Percentiles rank a stretch among this genome's conserved stretches.
Evolutionary conservation across 2,113 vertebrate species (phyloP).

Genomic region (Pavo muticus): DNA sequence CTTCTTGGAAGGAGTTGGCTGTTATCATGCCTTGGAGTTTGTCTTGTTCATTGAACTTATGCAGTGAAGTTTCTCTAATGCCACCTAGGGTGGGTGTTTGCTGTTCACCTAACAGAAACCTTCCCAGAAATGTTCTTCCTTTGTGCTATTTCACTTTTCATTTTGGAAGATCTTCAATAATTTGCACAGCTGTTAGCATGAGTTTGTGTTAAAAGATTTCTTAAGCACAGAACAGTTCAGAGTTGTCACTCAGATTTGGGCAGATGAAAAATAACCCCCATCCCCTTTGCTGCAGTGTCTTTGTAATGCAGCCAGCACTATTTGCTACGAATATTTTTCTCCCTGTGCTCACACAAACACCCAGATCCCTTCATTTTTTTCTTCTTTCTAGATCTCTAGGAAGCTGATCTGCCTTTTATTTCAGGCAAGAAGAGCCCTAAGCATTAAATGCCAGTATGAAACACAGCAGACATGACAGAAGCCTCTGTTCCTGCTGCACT

Average conservation of each 20-base stretch:
- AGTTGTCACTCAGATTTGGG: no score
- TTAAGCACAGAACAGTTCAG: background rate
- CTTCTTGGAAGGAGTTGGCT: background rate
- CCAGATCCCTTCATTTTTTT: background rate
- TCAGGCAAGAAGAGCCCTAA: no score
- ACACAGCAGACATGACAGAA: background rate
- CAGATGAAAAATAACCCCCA: background rate
- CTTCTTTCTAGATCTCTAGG: background rate
- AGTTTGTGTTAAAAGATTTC: background rate
- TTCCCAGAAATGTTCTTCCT: background rate
- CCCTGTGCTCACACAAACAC: background rate
- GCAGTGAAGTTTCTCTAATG: rapidly evolving
- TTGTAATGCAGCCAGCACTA: background rate
- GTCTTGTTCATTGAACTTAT: background rate
- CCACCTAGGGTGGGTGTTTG: rapidly evolving
- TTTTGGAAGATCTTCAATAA: background rate
- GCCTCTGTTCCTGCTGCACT: background rate
- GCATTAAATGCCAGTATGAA: background rate
- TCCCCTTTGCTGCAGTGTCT: no score
- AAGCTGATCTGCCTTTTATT: background rate
- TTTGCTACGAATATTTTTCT: background rate
- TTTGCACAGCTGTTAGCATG: background rate
- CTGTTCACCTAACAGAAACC: background rate
- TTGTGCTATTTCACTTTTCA: background rate
- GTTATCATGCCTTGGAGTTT: background rate